Evolutionary conservation across 1,140 invertebrate genomes (phyloP).

Genomic region (Drosophila takahashii): DNA sequence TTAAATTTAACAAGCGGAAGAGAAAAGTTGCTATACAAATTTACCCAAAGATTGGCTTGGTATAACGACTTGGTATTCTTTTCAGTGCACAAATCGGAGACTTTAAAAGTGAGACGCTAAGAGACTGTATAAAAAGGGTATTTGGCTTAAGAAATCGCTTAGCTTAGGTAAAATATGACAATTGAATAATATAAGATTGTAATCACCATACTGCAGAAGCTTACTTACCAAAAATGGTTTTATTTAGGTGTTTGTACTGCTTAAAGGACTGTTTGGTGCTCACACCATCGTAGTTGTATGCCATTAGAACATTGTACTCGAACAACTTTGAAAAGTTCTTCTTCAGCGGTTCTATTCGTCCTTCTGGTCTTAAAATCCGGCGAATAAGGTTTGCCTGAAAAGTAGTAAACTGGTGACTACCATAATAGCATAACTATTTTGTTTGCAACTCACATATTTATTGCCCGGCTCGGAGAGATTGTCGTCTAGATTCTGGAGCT

Average conservation of each 20-base stretch:
- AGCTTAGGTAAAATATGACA: too few relatives aligned
- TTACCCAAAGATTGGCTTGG: too few relatives aligned
- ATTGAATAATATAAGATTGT: neutral
- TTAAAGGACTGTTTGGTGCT: conserved; percentile 29
- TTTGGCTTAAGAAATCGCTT: too few relatives aligned
- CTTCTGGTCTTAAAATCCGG: conserved; percentile 20
- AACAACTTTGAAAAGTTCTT: conserved; percentile 27
- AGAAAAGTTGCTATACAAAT: too few relatives aligned
- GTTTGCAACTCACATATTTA: conserved; percentile 25
- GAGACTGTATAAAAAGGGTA: too few relatives aligned
- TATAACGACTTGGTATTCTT: too few relatives aligned
- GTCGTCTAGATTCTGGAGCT: conserved; percentile 20
- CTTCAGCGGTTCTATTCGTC: conserved; percentile 20
- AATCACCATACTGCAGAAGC: neutral
- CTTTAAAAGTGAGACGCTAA: too few relatives aligned
- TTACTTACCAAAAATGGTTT: conserved; percentile 31
- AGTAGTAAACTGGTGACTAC: neutral
- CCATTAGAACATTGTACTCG: conserved; percentile 8
- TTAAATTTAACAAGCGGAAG: too few relatives aligned
- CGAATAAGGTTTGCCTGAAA: conserved; percentile 9
- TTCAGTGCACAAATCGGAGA: too few relatives aligned
- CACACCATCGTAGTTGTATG: conserved; percentile 30
- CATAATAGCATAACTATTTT: too few relatives aligned
- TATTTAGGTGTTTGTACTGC: conserved; percentile 38
- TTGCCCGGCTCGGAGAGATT: conserved; percentile 22